These are phyloP conservation scores for Piaya cayana DNA, from an alignment of 2,113 vertebrate species.

Conservation along the genomic window DNA sequence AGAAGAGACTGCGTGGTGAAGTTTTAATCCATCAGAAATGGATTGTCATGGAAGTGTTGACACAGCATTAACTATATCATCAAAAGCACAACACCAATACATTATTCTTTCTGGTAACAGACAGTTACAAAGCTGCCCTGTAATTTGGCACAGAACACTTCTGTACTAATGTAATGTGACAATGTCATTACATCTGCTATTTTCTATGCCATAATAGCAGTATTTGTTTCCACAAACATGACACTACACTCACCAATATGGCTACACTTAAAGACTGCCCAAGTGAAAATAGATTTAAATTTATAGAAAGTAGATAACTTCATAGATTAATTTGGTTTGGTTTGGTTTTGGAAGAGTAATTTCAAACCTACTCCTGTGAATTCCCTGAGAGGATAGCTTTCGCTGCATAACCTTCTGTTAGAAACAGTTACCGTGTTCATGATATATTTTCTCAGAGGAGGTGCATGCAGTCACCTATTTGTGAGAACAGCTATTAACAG, in stretches of 20 bases:
- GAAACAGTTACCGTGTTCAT: not conserved
- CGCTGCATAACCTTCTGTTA: constrained; percentile 19
- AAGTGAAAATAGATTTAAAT: not conserved
- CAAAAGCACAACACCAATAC: not conserved
- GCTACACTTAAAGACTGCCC: not conserved
- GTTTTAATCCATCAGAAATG: constrained; percentile 33
- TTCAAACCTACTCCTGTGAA: not conserved
- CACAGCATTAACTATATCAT: not conserved
- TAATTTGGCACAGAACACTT: constrained; percentile 56
- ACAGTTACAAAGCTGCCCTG: constrained; percentile 36
- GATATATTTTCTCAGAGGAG: not conserved
- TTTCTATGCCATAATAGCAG: constrained; percentile 54
- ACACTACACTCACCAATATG: constrained; percentile 44
- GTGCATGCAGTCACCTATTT: not conserved
- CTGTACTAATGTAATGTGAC: constrained; percentile 66
- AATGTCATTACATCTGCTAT: constrained; percentile 60
- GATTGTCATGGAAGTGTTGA: constrained; percentile 2
- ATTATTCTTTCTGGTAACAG: constrained; percentile 50
- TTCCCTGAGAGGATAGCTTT: constrained; percentile 2
- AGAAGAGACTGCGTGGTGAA: not conserved
- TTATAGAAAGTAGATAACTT: not conserved
- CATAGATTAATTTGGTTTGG: not conserved
- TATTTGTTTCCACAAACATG: constrained; percentile 62
- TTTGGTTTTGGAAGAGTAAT: not conserved
- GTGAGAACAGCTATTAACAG: constrained; percentile 26